Base-by-base conservation (phyloP, 2,797 vertebrate species). In the Anomalospiza imberbis region DNA sequence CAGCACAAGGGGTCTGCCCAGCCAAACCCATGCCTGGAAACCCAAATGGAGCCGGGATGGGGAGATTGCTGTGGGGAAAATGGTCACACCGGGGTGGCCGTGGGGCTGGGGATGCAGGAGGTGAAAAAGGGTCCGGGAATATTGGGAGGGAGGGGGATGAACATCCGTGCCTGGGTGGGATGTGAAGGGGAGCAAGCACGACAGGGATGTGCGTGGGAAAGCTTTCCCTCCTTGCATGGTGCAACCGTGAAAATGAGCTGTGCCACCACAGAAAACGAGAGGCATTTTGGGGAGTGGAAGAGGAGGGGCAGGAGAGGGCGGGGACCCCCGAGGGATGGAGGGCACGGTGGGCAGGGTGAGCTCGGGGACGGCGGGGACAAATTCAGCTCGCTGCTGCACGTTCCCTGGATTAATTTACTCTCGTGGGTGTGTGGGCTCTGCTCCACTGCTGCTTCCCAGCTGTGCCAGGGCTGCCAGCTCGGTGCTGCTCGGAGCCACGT, bases 311-410 rank as follows among this genome's bases (percentile, higher is more conserved):
- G 44, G 72, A 26, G 3, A 26, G 36, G 75, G 44, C 0, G 8
- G 25, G n/a, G 10, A 32, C 31, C 25, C 47, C 9, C 0, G 0
- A 7, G 17, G 74, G 62, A 17, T 1, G 6, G 47, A 61, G 74
- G 34, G 53, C 3, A 7, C 36, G 29, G 58, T 0, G 1, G 34
- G 31, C 17, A 47, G 50, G n/a, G n/a, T 22, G 67, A 79, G 25
- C 40, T 19, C 1, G 2, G 83, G 44, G 67, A 38, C 3, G 0
- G 17, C 1, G 25, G 48, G 62, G 48, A n/a, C 72, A 55, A 10
- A 36, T 3, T 1, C n/a, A 34, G 13, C 34, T 90, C 32, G 26
- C 48, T 7, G 29, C 61, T 48, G 66, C 26, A 18, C 6, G 0
- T 63, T 60, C 63, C 60, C 51, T 0, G n/a, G 65, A 19, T 70